Percentiles rank a stretch among this genome's conserved stretches.
Evolutionary conservation across 2,888 invertebrate genomes (phyloP).

Genomic region (Amphimallon solstitiale): DNA sequence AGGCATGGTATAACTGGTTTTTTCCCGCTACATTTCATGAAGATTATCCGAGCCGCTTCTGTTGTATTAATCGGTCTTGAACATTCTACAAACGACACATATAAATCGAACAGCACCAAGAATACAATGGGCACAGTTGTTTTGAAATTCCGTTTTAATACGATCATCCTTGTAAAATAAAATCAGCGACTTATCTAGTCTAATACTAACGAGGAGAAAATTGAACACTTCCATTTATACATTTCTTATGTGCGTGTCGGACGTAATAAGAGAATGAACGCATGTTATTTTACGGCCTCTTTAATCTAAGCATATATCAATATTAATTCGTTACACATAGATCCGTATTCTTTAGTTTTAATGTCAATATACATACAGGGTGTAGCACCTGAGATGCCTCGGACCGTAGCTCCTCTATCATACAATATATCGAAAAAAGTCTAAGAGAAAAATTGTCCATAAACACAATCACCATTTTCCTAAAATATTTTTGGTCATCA

Average conservation of each 20-base stretch:
- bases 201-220: neutral
- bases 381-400: no score
- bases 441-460: no score
- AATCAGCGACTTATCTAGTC: neutral
- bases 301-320: neutral
- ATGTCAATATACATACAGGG: no score
- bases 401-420: no score
- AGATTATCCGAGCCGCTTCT: neutral
- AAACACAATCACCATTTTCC: no score
- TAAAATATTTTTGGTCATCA: no score
- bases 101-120: neutral
- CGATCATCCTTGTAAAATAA: neutral
- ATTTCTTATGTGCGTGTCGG: slow-evolving; percentile 28
- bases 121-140: neutral
- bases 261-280: slow-evolving; percentile 15
- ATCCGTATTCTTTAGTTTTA: no score
- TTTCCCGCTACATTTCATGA: slow-evolving; percentile 3
- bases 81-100: neutral
- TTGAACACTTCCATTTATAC: slow-evolving; percentile 24
- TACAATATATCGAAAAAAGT: no score
- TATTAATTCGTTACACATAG: no score
- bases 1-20: slow-evolving; percentile 50
- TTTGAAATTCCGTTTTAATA: neutral
- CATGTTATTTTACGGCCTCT: slow-evolving; percentile 35
- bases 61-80: neutral